Conservation (phyloP, 1,140 invertebrate species). For the Papilio helenus region DNA sequence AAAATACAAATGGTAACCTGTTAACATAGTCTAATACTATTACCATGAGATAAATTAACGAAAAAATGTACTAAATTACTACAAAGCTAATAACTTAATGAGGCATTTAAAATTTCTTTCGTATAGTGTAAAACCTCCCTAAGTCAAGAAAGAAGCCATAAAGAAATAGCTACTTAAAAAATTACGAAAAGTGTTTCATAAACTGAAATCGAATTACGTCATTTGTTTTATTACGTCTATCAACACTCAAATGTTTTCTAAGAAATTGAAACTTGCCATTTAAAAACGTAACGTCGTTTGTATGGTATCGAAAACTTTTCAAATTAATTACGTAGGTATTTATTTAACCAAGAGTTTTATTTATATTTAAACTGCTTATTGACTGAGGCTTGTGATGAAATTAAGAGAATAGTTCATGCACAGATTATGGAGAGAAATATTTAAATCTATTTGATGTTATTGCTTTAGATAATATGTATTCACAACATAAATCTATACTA, state of each 20-base stretch:
- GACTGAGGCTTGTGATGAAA: not conserved
- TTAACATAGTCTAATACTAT: not conserved
- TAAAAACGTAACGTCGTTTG: not conserved
- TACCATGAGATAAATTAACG: not conserved
- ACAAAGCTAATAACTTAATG: not conserved
- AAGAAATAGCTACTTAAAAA: not conserved
- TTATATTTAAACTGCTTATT: not conserved
- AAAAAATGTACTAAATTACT: not conserved
- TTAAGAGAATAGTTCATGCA: not conserved
- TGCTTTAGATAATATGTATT: not conserved
- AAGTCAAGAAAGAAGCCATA: constrained; percentile 22
- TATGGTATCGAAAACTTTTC: not conserved
- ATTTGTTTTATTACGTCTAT: not conserved
- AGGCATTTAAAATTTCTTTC: not conserved
- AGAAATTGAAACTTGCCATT: not conserved
- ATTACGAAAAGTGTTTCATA: not conserved
- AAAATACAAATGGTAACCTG: not conserved
- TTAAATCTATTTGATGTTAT: not conserved
- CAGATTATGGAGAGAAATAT: not conserved
- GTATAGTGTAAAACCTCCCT: not conserved
- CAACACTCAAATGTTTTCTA: not conserved
- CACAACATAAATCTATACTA: not conserved
- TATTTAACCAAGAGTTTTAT: not conserved
- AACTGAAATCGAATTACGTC: not conserved
- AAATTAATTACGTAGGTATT: not conserved